phyloP scores from a whole-genome alignment of 2,797 vertebrate species.

The Macrochelys suwanniensis region DNA sequence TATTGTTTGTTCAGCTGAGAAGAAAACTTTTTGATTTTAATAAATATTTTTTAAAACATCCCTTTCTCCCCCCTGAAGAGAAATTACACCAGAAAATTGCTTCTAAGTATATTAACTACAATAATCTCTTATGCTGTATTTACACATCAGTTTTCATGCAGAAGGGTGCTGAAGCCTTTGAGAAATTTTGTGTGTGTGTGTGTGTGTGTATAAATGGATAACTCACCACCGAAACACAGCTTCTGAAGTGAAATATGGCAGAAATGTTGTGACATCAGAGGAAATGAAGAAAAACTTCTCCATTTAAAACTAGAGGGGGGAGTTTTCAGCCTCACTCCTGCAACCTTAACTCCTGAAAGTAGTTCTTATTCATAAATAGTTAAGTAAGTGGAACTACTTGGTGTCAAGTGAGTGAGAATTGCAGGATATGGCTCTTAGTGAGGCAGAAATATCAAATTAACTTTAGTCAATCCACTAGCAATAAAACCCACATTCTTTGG shows the following conservation, averaged over 20 bases:
- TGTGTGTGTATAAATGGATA: not conserved
- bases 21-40: not conserved
- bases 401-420: not conserved
- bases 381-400: not conserved
- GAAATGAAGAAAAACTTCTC: not conserved
- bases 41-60: not conserved
- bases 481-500: not conserved
- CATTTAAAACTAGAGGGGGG: not conserved
- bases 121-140: not conserved
- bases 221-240: not conserved
- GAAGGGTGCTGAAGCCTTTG: rapidly evolving
- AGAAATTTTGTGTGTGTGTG: not conserved
- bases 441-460: not conserved
- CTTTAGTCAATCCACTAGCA: not conserved
- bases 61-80: no score
- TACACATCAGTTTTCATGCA: not conserved
- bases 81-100: no score
- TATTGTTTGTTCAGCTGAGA: not conserved
- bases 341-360: not conserved
- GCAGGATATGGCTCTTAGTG: not conserved
- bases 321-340: not conserved
- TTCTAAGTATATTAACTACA: rapidly evolving
- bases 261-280: not conserved
- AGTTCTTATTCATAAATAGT: rapidly evolving
- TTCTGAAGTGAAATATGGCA: not conserved